Evolutionary conservation across 1,140 invertebrate genomes (phyloP).

Genomic region (Drepana arcuata): DNA sequence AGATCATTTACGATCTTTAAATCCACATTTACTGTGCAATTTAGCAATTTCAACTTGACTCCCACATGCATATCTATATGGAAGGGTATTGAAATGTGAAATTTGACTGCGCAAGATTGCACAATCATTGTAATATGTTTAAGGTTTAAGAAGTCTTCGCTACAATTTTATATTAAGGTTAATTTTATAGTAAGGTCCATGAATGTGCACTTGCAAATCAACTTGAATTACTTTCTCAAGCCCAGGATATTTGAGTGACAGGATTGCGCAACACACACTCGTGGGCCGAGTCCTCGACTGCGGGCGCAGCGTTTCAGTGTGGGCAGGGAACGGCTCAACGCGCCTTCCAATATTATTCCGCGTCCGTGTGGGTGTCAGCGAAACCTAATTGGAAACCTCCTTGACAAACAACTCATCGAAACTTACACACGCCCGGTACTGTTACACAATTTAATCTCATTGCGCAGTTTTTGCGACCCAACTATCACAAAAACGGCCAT

Average conservation of each 20-base stretch:
- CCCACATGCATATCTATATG: too few species aligned
- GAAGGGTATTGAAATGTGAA: background rate
- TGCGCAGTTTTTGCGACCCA: constrained; percentile 4
- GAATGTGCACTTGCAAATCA: too few species aligned
- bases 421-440: constrained; percentile 15
- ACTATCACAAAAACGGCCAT: background rate
- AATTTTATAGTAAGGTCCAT: background rate
- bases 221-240: background rate
- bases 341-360: constrained; percentile 8
- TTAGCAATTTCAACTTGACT: too few species aligned
- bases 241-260: background rate
- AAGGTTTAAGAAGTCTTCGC: too few species aligned
- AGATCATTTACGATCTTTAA: too few species aligned
- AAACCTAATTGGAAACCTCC: constrained; percentile 31
- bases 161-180: background rate
- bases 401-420: constrained; percentile 33
- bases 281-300: constrained; percentile 44
- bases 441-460: constrained; percentile 16
- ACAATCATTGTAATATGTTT: background rate
- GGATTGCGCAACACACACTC: constrained; percentile 32
- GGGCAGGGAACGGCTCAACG: constrained; percentile 18
- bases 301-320: constrained; percentile 27
- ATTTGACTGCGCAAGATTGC: background rate
- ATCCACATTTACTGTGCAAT: too few species aligned
- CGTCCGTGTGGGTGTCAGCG: constrained; percentile 32